phyloP scores from a whole-genome alignment of 2,888 invertebrate genomes.

The Halictus ligatus region DNA sequence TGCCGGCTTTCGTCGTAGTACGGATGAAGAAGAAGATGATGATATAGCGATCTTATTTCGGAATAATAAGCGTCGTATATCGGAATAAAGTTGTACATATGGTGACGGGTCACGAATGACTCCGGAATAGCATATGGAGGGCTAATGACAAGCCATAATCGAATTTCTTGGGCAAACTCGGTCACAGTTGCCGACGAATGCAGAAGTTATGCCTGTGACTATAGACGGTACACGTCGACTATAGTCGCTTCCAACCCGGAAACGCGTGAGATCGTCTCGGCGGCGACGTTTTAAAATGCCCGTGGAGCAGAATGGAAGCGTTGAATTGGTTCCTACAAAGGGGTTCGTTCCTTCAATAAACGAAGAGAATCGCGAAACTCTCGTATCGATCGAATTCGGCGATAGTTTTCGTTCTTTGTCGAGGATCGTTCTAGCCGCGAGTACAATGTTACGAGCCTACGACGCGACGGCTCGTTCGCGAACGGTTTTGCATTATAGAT shows the following conservation, averaged over 20 bases:
- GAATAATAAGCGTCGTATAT: too few relatives aligned
- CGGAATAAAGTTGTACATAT: too few relatives aligned
- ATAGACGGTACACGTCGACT: not conserved
- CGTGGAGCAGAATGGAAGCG: not conserved
- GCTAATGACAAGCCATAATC: not conserved
- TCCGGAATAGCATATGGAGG: too few relatives aligned
- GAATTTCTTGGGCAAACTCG: not conserved
- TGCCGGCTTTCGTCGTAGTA: too few relatives aligned
- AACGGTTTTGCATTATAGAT: constrained; percentile 44
- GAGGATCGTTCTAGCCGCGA: not conserved
- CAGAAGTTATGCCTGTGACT: not conserved
- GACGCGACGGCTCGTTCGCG: not conserved
- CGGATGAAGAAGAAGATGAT: too few relatives aligned
- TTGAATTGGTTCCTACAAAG: not conserved
- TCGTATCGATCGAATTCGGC: not conserved
- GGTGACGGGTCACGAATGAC: too few relatives aligned
- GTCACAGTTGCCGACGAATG: not conserved
- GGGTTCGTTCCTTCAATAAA: not conserved
- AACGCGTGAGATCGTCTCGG: not conserved
- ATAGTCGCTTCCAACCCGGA: not conserved
- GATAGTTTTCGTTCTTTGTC: not conserved
- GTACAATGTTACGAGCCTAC: not conserved
- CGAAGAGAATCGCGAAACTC: not conserved
- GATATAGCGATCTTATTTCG: too few relatives aligned
- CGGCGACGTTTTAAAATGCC: not conserved